Conservation (phyloP, 2,888 invertebrate species). For the Rhaphigaster nebulosa region DNA sequence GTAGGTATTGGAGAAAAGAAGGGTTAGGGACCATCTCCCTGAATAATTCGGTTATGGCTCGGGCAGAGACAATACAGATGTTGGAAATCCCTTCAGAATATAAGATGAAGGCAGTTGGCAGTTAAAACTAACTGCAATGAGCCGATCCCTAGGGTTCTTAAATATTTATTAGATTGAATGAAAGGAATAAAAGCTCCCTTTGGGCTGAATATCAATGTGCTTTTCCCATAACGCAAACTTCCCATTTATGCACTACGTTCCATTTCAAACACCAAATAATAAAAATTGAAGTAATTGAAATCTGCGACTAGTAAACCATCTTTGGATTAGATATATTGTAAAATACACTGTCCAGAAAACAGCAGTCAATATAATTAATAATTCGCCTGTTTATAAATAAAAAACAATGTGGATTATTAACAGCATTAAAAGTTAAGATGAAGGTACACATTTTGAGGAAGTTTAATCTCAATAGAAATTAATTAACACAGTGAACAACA, state of each 20-base stretch:
- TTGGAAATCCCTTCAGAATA: constrained; percentile 44
- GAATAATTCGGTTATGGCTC: constrained; percentile 30
- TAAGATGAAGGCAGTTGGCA: constrained; percentile 17
- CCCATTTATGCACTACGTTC: background rate
- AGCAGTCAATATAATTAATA: no score
- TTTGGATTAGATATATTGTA: no score
- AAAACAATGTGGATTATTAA: no score
- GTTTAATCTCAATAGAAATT: no score
- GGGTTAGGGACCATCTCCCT: background rate
- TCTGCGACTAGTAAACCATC: background rate
- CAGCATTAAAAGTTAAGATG: no score
- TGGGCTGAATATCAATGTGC: constrained; percentile 24
- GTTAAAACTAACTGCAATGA: constrained; percentile 48
- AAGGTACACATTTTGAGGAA: no score
- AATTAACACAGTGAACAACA: no score
- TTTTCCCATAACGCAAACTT: background rate
- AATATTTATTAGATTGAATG: constrained; percentile 49
- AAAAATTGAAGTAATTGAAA: background rate
- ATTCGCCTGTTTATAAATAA: no score
- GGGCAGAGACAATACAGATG: constrained; percentile 3
- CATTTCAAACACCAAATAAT: background rate
- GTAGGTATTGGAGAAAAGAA: constrained; percentile 28
- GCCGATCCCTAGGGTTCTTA: background rate
- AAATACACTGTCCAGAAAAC: no score
- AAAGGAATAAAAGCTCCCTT: constrained; percentile 32